These are phyloP conservation scores for Salvelinus fontinalis DNA, from an alignment of 2,113 vertebrate genomes.

Conservation along the genomic window DNA sequence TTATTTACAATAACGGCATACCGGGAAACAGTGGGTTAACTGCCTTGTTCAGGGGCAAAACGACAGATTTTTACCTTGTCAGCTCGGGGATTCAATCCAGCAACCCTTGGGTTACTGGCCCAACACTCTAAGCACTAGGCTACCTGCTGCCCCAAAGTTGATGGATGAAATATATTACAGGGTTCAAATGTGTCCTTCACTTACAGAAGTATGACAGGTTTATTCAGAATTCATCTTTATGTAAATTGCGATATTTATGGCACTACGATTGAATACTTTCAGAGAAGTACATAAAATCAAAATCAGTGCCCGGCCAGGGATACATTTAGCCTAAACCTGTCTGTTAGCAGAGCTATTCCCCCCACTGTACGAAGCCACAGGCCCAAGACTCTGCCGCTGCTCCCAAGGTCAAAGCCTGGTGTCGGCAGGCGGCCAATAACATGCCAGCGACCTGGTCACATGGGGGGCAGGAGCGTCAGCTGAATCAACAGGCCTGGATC, in stretches of 20 bases:
- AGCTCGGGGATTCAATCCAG: too few relatives aligned
- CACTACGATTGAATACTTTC: background rate
- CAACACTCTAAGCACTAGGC: too few relatives aligned
- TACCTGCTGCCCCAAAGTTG: background rate
- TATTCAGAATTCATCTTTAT: background rate
- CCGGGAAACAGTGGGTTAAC: too few relatives aligned
- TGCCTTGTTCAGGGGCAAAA: too few relatives aligned
- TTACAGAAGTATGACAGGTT: background rate
- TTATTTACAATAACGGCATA: too few relatives aligned
- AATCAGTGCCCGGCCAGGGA: background rate
- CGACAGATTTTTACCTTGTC: too few relatives aligned
- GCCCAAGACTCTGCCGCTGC: slow-evolving; percentile 51
- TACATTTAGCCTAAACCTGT: slow-evolving; percentile 30
- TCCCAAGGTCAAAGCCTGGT: slow-evolving; percentile 65
- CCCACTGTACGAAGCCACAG: slow-evolving; percentile 14
- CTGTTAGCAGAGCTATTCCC: slow-evolving; percentile 19
- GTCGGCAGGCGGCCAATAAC: slow-evolving; percentile 39
- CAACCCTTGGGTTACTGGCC: too few relatives aligned
- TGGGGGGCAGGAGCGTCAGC: slow-evolving; percentile 51
- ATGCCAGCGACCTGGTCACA: slow-evolving; percentile 55
- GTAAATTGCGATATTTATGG: background rate
- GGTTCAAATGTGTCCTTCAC: background rate
- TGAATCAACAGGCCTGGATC: slow-evolving; percentile 73
- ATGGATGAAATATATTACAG: background rate
- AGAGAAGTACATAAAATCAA: background rate